phyloP scores from a whole-genome alignment of 2,797 vertebrate genomes.

The Cryptoblepharus egeriae region DNA sequence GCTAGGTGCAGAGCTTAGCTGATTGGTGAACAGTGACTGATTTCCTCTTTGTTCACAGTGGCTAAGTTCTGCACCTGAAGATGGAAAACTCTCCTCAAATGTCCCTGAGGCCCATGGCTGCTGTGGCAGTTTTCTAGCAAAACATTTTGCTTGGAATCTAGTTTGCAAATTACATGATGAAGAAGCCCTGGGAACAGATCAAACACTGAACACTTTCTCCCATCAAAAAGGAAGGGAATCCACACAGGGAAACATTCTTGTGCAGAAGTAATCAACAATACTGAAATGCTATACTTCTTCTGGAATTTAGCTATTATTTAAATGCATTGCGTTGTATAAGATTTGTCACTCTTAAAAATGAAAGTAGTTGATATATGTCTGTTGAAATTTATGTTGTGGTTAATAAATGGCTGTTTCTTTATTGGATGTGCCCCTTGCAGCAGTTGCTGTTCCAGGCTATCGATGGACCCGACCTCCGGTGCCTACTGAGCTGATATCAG shows the following conservation, averaged over 20 bases:
- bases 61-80: conserved; percentile 99
- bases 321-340: too few relatives aligned
- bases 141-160: background rate
- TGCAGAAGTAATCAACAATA: background rate
- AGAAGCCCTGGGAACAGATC: conserved; percentile 10
- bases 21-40: conserved; percentile 99
- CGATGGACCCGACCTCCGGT: conserved; percentile 90
- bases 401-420: conserved; percentile 33
- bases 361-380: conserved; percentile 53
- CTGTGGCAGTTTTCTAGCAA: background rate
- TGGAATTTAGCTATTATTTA: conserved; percentile 29
- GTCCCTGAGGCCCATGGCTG: conserved; percentile 9
- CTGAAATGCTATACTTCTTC: conserved; percentile 21
- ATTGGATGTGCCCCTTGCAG: conserved; percentile 37
- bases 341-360: background rate
- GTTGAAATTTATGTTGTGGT: conserved; percentile 58
- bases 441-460: conserved; percentile 66
- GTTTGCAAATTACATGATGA: conserved; percentile 10
- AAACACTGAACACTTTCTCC: conserved; percentile 1
- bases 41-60: conserved; percentile 99
- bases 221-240: background rate
- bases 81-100: conserved; percentile 68
- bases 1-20: conserved; percentile 99
- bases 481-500: conserved; percentile 99
- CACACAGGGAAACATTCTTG: background rate